phyloP scores from a whole-genome alignment of 2,888 invertebrate genomes.

The Phengaris alcon region DNA sequence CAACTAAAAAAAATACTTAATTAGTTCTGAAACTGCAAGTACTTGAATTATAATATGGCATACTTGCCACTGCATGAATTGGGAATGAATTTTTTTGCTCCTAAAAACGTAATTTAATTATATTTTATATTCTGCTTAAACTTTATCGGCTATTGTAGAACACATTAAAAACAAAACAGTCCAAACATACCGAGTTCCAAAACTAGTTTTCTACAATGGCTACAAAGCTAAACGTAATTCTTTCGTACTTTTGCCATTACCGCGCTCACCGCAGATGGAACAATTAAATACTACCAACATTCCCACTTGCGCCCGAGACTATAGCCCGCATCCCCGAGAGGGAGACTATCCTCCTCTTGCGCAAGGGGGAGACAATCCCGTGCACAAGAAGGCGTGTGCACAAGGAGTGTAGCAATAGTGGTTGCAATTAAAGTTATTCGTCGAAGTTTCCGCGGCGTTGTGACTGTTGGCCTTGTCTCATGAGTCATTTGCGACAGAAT shows the following conservation, averaged over 20 bases:
- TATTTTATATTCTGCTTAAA: too few relatives aligned
- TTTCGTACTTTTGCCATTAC: conserved; percentile 14
- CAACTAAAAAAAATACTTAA: too few relatives aligned
- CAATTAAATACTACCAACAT: conserved; percentile 1
- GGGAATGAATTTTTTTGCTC: too few relatives aligned
- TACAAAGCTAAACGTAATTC: conserved; percentile 13
- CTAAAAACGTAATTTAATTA: too few relatives aligned
- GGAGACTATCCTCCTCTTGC: not conserved
- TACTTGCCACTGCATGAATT: too few relatives aligned
- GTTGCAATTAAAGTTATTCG: conserved; percentile 12
- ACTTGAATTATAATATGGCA: too few relatives aligned
- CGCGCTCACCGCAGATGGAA: not conserved
- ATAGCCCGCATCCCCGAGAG: not conserved
- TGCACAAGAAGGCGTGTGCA: too few relatives aligned
- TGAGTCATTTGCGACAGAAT: conserved; percentile 3
- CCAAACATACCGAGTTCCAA: not conserved
- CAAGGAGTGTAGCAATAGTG: not conserved
- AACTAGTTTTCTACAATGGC: conserved; percentile 14
- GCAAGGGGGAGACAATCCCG: not conserved
- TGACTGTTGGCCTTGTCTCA: conserved; percentile 2
- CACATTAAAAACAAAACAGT: not conserved
- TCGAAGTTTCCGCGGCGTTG: not conserved
- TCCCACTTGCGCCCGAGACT: not conserved
- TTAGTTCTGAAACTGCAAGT: too few relatives aligned
- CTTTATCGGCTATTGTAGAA: not conserved